A percentile compares a stretch with the other conserved stretches of the same genome.
phyloP scores from a whole-genome alignment of 2,797 vertebrate species.

The Microctenopoma lineatum region DNA sequence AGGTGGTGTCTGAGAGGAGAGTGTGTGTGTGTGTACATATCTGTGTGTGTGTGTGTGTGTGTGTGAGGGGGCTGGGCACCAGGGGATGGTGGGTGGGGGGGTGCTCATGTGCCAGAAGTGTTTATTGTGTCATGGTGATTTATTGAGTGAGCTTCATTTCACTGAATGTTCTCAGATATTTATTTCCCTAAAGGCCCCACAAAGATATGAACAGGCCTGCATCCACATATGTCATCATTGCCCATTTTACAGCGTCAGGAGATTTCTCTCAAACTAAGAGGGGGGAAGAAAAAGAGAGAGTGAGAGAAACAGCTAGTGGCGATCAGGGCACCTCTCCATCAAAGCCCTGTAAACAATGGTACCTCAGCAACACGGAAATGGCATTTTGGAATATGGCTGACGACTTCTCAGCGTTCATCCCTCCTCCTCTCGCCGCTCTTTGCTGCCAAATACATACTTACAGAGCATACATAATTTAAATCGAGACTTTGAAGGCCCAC shows the following conservation, averaged over 20 bases:
- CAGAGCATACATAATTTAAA: conserved; percentile 80
- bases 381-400: conserved; percentile 81
- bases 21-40: conserved; percentile 26
- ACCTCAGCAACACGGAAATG: conserved; percentile 79
- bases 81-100: conserved; percentile 79
- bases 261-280: conserved; percentile 90
- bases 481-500: conserved; percentile 66
- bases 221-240: conserved; percentile 99
- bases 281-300: conserved; percentile 69
- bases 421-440: conserved; percentile 50
- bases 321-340: conserved; percentile 89
- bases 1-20: conserved; percentile 91
- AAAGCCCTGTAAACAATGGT: conserved; percentile 83
- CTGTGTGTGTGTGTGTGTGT: conserved; percentile 37
- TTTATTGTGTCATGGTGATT: conserved; percentile 99
- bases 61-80: conserved; percentile 76
- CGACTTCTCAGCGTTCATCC: conserved; percentile 71
- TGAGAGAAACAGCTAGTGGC: conserved; percentile 76
- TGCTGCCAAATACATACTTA: conserved; percentile 81
- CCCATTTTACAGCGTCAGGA: conserved; percentile 99
- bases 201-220: conserved; percentile 99
- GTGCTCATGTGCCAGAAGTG: conserved; percentile 99
- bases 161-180: conserved; percentile 99
- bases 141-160: conserved; percentile 99
- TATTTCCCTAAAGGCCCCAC: conserved; percentile 99